These are phyloP conservation scores for Dryocosmus kuriphilus DNA, from an alignment of 2,888 invertebrate species.

Conservation along the genomic window DNA sequence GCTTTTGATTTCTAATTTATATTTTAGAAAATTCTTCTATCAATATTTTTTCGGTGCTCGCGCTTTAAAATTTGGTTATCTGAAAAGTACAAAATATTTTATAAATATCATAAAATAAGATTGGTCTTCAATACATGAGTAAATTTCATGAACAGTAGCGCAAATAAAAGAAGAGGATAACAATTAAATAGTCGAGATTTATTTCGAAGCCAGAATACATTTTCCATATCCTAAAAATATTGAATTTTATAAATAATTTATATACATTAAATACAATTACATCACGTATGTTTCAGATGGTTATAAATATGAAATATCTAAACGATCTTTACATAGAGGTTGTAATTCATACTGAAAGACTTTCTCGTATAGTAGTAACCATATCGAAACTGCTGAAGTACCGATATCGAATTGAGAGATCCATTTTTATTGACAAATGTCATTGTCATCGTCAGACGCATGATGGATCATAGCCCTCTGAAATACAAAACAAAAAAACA, in stretches of 20 bases:
- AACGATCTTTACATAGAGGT: background rate
- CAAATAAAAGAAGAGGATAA: background rate
- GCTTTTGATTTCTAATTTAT: too few relatives aligned
- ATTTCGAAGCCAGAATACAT: background rate
- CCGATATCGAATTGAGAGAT: background rate
- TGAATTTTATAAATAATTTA: conserved; percentile 38
- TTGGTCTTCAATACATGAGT: too few relatives aligned
- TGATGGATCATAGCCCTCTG: conserved; percentile 68
- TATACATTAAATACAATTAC: conserved; percentile 35
- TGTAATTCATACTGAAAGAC: conserved; percentile 3
- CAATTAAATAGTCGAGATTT: conserved; percentile 8
- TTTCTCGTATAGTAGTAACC: background rate
- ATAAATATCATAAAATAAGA: too few relatives aligned
- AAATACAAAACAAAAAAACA: conserved; percentile 49
- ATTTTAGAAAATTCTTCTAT: too few relatives aligned
- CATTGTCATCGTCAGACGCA: conserved; percentile 60
- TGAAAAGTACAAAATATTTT: too few relatives aligned
- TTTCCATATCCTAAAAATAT: conserved; percentile 11
- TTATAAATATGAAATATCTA: conserved; percentile 16
- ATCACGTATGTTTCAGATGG: conserved; percentile 11
- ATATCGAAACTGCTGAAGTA: background rate
- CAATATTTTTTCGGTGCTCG: too few relatives aligned
- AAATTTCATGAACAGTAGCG: background rate
- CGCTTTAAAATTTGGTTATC: too few relatives aligned
- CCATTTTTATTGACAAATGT: conserved; percentile 42